phyloP scores from a whole-genome alignment of 2,888 invertebrate genomes.

The Chesias legatella region DNA sequence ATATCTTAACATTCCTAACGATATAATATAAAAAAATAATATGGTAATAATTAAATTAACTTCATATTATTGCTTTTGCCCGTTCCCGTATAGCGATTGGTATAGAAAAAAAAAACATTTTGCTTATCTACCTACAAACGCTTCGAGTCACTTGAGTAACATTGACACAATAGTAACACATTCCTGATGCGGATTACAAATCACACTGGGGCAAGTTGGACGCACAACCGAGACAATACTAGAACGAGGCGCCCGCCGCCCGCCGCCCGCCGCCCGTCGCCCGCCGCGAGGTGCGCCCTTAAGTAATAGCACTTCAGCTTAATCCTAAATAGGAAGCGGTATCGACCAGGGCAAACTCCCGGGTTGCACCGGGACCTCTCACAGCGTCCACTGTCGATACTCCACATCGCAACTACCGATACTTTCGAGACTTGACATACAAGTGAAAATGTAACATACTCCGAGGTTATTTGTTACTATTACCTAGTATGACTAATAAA shows the following conservation, averaged over 20 bases:
- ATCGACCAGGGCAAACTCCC: too few species aligned
- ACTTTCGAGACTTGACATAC: too few species aligned
- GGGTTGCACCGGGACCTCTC: too few species aligned
- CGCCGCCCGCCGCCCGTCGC: too few species aligned
- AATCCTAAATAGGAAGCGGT: slow-evolving; percentile 73
- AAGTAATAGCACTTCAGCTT: slow-evolving; percentile 79
- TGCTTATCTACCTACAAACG: slow-evolving; percentile 74
- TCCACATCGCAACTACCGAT: too few species aligned
- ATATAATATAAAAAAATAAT: slow-evolving; percentile 79
- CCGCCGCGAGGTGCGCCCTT: slow-evolving; percentile 70
- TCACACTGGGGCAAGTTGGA: slow-evolving; percentile 76
- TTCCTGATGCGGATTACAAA: slow-evolving; percentile 59
- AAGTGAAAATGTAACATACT: too few species aligned
- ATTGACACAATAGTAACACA: slow-evolving; percentile 60
- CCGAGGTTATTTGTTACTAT: too few species aligned
- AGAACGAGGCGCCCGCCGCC: slow-evolving; percentile 63
- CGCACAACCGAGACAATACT: slow-evolving; percentile 79
- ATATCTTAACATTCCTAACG: slow-evolving; percentile 73
- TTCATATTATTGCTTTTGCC: slow-evolving; percentile 81
- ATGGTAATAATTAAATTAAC: slow-evolving; percentile 81
- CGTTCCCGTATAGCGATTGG: slow-evolving; percentile 81
- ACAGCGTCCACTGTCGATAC: too few species aligned
- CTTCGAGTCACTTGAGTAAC: slow-evolving; percentile 65
- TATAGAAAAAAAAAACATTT: slow-evolving; percentile 76
- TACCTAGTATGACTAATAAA: too few species aligned